Conservation (phyloP, 2,797 vertebrate species). For the Strix occidentalis region DNA sequence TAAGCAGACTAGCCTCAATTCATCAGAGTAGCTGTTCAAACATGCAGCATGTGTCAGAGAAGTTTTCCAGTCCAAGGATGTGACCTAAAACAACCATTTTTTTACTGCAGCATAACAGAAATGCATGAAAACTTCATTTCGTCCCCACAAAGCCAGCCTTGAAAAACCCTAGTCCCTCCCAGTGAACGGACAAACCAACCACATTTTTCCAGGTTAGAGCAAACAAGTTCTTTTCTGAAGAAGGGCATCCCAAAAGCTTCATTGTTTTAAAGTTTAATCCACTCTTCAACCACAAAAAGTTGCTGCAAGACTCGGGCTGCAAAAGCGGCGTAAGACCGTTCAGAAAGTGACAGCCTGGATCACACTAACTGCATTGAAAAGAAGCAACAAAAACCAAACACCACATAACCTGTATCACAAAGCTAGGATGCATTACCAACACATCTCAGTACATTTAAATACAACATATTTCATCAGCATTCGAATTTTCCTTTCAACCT, state of each 20-base stretch:
- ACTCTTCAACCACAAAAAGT: background rate
- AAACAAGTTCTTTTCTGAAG: background rate
- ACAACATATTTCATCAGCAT: background rate
- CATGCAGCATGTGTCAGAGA: background rate
- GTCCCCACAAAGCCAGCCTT: background rate
- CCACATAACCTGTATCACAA: background rate
- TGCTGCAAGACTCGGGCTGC: background rate
- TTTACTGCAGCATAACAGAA: background rate
- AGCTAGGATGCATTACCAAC: background rate
- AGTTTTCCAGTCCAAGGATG: background rate
- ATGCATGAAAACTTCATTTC: background rate
- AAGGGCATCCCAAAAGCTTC: background rate
- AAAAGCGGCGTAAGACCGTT: rapidly evolving
- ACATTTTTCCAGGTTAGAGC: background rate
- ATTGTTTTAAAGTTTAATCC: background rate
- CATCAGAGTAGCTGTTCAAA: background rate
- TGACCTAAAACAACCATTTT: background rate
- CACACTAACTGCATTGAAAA: background rate
- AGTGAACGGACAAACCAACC: background rate
- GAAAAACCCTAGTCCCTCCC: background rate
- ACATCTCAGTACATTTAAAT: background rate
- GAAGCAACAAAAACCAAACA: background rate
- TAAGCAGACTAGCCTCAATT: background rate
- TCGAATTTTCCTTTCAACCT: background rate
- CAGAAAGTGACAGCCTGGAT: background rate